A percentile compares a stretch with the other conserved stretches of the same genome.
phyloP scores from a whole-genome alignment of 1,140 invertebrate genomes.

The Marisa cornuarietis region DNA sequence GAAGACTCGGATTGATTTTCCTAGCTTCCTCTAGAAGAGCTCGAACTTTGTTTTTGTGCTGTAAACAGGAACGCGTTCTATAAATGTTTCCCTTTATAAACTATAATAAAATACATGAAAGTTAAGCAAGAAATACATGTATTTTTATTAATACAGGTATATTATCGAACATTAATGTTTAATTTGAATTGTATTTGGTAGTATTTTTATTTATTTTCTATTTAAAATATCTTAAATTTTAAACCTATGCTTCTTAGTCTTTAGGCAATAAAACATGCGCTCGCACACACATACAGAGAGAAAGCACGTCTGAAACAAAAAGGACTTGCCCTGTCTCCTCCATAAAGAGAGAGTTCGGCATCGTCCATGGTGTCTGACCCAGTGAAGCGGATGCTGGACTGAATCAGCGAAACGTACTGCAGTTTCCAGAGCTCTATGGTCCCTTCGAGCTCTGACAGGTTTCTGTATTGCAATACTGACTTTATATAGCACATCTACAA shows the following conservation, averaged over 20 bases:
- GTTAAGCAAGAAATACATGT: neutral
- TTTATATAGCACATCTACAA: neutral
- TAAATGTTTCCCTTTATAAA: neutral
- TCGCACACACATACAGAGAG: too few species aligned
- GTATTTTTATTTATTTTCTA: neutral
- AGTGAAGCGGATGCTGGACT: conserved; percentile 68
- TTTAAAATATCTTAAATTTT: neutral
- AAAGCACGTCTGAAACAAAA: too few species aligned
- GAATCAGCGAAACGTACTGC: conserved; percentile 69
- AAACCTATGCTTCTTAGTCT: too few species aligned
- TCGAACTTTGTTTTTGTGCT: conserved; percentile 69
- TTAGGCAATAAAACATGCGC: too few species aligned
- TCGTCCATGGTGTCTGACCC: conserved; percentile 65
- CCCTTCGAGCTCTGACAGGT: conserved; percentile 55
- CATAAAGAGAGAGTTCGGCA: conserved; percentile 68
- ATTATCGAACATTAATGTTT: neutral
- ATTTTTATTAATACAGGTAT: neutral
- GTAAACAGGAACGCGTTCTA: neutral
- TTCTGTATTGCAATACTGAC: conserved; percentile 44
- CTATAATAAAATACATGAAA: neutral
- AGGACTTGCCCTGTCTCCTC: conserved; percentile 67
- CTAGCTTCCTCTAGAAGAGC: conserved; percentile 67
- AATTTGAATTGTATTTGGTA: neutral
- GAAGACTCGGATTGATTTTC: conserved; percentile 68
- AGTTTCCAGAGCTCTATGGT: conserved; percentile 68